A percentile compares a stretch with the other conserved stretches of the same genome.
phyloP scores from a whole-genome alignment of 37 sponge, comb jelly and placozoan genomes.

The Cladorhizidae sp. region DNA sequence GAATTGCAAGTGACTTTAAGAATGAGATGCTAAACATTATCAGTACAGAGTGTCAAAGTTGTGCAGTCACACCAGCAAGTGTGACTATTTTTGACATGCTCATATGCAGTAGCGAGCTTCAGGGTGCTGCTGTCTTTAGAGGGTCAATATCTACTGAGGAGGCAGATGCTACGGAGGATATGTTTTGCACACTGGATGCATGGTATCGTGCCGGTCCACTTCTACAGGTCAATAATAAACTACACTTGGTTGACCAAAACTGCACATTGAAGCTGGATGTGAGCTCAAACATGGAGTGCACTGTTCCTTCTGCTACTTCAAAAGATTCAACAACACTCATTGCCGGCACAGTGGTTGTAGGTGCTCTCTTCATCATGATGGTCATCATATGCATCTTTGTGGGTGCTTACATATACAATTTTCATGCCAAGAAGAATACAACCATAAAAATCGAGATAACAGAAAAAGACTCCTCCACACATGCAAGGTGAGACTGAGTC shows the following conservation, averaged over 20 bases:
- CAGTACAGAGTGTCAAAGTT: conserved; percentile 1
- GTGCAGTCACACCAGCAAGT: background rate
- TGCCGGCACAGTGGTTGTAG: too few species aligned
- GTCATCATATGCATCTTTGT: too few species aligned
- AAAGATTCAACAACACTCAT: too few species aligned
- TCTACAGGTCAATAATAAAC: background rate
- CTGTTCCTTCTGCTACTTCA: too few species aligned
- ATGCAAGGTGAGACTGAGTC: too few species aligned
- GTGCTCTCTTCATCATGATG: too few species aligned
- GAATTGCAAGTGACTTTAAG: conserved; percentile 1
- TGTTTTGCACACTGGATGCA: conserved; percentile 11
- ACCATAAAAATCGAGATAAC: too few species aligned
- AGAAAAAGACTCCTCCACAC: too few species aligned
- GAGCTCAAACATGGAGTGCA: background rate
- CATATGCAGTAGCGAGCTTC: conserved; percentile 8
- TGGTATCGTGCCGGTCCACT: conserved; percentile 18
- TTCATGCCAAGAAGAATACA: too few species aligned
- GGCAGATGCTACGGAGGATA: background rate
- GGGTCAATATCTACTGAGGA: background rate
- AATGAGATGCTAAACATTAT: conserved; percentile 2
- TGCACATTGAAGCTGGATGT: background rate
- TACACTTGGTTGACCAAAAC: background rate
- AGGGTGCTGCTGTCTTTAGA: conserved; percentile 8
- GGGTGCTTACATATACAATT: too few species aligned
- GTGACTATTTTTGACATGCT: background rate